Percentiles rank a stretch among this genome's conserved stretches.
phyloP scores from a whole-genome alignment of 2,888 invertebrate species.

The Pristionchus arcanus region DNA sequence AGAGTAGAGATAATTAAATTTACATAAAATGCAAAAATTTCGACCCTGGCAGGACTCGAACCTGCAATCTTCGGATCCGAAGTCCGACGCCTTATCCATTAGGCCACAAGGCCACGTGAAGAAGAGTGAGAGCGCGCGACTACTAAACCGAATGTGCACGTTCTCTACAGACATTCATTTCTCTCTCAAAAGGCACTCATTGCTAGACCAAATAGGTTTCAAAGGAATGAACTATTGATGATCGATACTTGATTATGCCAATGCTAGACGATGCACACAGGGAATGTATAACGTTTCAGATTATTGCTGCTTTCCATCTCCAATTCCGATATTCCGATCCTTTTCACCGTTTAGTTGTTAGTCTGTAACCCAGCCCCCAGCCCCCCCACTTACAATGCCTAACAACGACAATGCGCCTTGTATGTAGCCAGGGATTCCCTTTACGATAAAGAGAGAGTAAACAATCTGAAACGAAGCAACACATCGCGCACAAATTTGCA shows the following conservation, averaged over 20 bases:
- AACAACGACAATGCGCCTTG: no score
- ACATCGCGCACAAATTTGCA: conserved; percentile 27
- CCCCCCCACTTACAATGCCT: no score
- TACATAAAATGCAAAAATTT: conserved; percentile 45
- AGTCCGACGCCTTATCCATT: conserved; percentile 79
- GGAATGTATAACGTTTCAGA: no score
- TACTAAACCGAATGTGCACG: conserved; percentile 5
- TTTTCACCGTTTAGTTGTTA: no score
- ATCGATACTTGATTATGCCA: no score
- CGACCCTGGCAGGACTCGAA: conserved; percentile 67
- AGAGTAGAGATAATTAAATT: background rate
- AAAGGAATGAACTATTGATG: no score
- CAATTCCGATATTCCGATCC: no score
- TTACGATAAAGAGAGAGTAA: background rate
- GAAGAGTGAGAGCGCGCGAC: background rate
- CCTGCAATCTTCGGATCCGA: conserved; percentile 74
- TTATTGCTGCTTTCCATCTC: no score
- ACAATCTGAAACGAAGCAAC: background rate
- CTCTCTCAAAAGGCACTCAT: background rate
- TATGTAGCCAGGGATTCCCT: background rate
- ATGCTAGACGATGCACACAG: no score
- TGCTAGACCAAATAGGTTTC: background rate
- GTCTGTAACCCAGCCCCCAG: no score
- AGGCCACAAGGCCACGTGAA: conserved; percentile 71
- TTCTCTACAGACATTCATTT: background rate